These are phyloP conservation scores for Lycocerus yunnanus DNA, from an alignment of 2,888 invertebrate species.

Conservation along the genomic window DNA sequence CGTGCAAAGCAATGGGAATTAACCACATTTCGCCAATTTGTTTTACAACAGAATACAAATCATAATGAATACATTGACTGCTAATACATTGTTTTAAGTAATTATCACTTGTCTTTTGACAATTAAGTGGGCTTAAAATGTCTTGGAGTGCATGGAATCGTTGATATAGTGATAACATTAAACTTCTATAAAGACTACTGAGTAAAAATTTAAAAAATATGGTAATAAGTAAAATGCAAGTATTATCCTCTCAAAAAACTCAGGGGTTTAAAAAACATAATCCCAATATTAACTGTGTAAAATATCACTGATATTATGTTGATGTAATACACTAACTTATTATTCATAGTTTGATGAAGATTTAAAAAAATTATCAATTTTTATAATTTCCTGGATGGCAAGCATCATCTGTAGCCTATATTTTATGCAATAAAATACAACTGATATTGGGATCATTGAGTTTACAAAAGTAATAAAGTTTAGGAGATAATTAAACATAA, in stretches of 20 bases:
- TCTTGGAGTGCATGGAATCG: background rate
- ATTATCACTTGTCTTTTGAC: background rate
- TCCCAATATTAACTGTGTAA: background rate
- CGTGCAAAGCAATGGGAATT: background rate
- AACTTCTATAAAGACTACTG: background rate
- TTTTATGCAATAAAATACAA: background rate
- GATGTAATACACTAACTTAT: background rate
- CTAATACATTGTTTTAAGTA: background rate
- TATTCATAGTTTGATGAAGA: background rate
- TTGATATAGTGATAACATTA: background rate
- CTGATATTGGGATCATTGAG: background rate
- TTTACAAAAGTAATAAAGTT: background rate
- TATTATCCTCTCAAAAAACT: background rate
- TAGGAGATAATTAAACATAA: background rate
- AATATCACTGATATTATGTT: background rate
- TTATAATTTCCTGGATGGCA: background rate
- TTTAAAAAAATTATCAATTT: background rate
- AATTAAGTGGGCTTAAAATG: background rate
- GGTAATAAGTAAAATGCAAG: background rate
- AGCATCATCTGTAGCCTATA: background rate
- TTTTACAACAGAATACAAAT: background rate
- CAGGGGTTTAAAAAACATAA: background rate
- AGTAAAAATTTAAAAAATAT: background rate
- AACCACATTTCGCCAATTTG: background rate
- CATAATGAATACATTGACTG: background rate